These are phyloP conservation scores for Zele albiditarsus DNA, from an alignment of 2,888 invertebrate genomes.

Conservation along the genomic window DNA sequence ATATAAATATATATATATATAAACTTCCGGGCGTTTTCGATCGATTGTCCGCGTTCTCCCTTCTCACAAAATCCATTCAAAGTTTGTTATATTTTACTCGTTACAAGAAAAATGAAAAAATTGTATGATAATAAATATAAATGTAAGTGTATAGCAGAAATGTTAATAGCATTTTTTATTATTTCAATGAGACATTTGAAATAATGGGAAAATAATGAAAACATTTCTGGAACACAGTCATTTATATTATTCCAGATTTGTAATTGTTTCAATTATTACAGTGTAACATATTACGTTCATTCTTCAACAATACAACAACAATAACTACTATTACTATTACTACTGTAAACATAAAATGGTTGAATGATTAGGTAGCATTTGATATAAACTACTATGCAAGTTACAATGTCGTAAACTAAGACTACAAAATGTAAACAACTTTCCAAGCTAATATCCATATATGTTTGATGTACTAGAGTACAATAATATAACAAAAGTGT, in stretches of 20 bases:
- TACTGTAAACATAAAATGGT: background rate
- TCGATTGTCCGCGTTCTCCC: constrained; percentile 28
- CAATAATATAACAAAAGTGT: too few relatives aligned
- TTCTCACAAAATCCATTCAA: background rate
- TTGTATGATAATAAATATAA: too few relatives aligned
- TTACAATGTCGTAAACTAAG: constrained; percentile 33
- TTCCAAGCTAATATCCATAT: constrained; percentile 37
- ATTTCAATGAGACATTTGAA: too few relatives aligned
- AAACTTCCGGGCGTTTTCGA: constrained; percentile 42
- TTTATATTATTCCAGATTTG: too few relatives aligned
- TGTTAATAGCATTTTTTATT: too few relatives aligned
- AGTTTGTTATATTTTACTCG: background rate
- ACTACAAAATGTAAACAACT: constrained; percentile 41
- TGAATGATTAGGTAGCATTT: constrained; percentile 15
- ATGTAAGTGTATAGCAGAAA: too few relatives aligned
- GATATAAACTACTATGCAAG: constrained; percentile 20
- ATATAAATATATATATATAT: constrained; percentile 34
- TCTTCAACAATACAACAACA: constrained; percentile 15
- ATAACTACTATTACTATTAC: background rate
- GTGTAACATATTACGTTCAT: too few relatives aligned
- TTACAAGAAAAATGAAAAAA: too few relatives aligned
- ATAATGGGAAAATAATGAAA: background rate
- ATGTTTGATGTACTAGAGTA: background rate
- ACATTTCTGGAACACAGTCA: background rate
- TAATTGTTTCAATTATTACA: too few relatives aligned